Evolutionary conservation across 2,888 invertebrate genomes (phyloP).

Genomic region (Spodoptera exigua): DNA sequence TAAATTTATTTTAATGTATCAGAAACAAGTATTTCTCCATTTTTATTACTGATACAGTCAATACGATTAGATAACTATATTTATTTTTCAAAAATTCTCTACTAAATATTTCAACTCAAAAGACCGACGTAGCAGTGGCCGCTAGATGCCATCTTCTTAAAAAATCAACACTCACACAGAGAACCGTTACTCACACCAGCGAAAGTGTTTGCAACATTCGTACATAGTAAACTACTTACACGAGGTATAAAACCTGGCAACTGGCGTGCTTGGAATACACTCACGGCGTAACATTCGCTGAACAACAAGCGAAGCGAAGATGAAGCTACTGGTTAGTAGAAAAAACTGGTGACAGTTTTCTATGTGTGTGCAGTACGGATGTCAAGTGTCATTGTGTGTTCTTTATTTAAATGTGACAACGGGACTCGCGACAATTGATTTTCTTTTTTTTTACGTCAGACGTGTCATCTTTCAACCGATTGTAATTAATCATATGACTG

Average conservation of each 20-base stretch:
- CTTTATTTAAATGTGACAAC: constrained; percentile 34
- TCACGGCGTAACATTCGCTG: constrained; percentile 85
- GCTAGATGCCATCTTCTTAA: constrained; percentile 55
- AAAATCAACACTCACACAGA: constrained; percentile 65
- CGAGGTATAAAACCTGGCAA: constrained; percentile 81
- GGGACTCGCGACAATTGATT: constrained; percentile 10
- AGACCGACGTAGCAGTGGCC: neutral
- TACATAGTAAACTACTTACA: constrained; percentile 76
- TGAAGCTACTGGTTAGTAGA: constrained; percentile 87
- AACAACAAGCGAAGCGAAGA: constrained; percentile 84
- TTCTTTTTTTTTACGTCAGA: constrained; percentile 7
- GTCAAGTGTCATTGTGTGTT: constrained; percentile 47
- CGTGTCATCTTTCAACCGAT: constrained; percentile 7
- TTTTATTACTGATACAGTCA: too few species aligned
- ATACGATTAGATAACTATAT: too few species aligned
- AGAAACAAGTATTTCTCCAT: too few species aligned
- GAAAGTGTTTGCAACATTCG: constrained; percentile 85
- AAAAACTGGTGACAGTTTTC: constrained; percentile 50
- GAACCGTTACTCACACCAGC: constrained; percentile 68
- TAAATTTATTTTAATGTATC: too few species aligned
- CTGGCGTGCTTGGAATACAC: constrained; percentile 71
- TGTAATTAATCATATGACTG: constrained; percentile 38
- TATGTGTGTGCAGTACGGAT: constrained; percentile 41
- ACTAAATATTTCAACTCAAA: too few species aligned
- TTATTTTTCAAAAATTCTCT: too few species aligned